phyloP scores from a whole-genome alignment of 2,888 invertebrate genomes.

The Drosophila stalkeri region DNA sequence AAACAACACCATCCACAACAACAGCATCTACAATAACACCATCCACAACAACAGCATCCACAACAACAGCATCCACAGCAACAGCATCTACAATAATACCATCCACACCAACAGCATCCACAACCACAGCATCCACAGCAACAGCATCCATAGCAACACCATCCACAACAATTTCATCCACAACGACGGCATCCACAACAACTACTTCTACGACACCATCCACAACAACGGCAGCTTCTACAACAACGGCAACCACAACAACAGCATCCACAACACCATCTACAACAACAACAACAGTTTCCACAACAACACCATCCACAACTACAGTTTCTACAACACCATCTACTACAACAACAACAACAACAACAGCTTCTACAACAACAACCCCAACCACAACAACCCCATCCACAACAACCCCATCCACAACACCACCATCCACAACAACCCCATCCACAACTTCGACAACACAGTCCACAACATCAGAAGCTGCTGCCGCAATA shows the following conservation, averaged over 20 bases:
- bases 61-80: background rate
- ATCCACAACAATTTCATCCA: background rate
- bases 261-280: background rate
- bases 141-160: background rate
- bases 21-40: background rate
- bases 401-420: background rate
- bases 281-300: background rate
- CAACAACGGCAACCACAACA: background rate
- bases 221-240: background rate
- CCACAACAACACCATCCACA: background rate
- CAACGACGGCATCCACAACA: background rate
- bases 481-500: no score
- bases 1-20: background rate
- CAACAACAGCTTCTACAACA: background rate
- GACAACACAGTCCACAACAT: background rate
- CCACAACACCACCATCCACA: conserved; percentile 2
- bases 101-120: no score
- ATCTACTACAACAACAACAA: background rate
- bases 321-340: background rate
- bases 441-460: background rate
- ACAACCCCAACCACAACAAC: background rate
- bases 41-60: background rate
- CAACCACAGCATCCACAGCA: background rate
- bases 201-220: background rate
- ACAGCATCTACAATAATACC: background rate